These are phyloP conservation scores for Agrochola lota DNA, from an alignment of 2,888 invertebrate species.

Conservation along the genomic window DNA sequence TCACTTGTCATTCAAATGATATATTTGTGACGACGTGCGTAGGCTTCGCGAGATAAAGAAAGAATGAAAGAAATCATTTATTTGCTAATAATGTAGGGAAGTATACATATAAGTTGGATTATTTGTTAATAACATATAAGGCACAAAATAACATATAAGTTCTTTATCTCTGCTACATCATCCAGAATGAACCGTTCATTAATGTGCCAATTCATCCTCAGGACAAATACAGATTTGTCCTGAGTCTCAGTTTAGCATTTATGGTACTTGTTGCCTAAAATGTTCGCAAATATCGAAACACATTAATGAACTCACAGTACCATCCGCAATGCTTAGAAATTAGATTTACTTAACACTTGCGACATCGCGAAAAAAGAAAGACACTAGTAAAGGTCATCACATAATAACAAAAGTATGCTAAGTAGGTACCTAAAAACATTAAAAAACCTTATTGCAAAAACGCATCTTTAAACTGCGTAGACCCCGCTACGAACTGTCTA, in stretches of 20 bases:
- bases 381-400: neutral
- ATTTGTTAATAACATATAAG: too few relatives aligned
- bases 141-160: neutral
- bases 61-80: too few relatives aligned
- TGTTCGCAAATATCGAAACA: neutral
- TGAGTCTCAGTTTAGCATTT: neutral
- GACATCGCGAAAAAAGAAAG: neutral
- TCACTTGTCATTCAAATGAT: neutral
- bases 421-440: neutral
- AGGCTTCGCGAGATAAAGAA: neutral
- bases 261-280: neutral
- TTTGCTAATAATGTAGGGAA: too few relatives aligned
- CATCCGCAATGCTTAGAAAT: neutral
- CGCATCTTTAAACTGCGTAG: constrained; percentile 34
- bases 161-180: neutral
- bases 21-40: constrained; percentile 1
- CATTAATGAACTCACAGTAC: neutral
- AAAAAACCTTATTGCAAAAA: constrained; percentile 17
- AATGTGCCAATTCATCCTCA: neutral
- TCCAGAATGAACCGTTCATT: neutral
- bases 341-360: neutral
- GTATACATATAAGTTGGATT: too few relatives aligned
- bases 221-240: neutral
- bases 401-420: neutral
- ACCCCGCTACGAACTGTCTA: constrained; percentile 60